Percentiles rank a stretch among this genome's conserved stretches.
phyloP scores from a whole-genome alignment of 2,888 invertebrate species.

The Anorthoa munda region DNA sequence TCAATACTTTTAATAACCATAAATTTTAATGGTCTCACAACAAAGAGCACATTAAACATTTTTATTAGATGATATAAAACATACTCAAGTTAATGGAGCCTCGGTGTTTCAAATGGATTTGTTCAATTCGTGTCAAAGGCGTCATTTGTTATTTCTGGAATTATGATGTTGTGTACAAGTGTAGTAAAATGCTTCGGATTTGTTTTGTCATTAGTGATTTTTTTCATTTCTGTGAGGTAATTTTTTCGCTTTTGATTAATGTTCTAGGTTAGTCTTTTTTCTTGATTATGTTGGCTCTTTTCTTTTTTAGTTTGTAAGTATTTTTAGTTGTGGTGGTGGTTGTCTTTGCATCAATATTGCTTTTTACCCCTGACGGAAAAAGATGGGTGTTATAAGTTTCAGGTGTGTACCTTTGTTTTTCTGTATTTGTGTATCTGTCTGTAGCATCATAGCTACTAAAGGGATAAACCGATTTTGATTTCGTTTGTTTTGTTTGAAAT shows the following conservation, averaged over 20 bases:
- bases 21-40: constrained; percentile 54
- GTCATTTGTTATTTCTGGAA: constrained; percentile 61
- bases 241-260: constrained; percentile 39
- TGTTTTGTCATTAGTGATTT: constrained; percentile 54
- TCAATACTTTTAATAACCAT: constrained; percentile 56
- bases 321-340: neutral
- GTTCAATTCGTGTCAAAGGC: constrained; percentile 65
- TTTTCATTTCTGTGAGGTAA: constrained; percentile 11
- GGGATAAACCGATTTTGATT: too few species aligned
- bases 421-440: too few species aligned
- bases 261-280: constrained; percentile 13
- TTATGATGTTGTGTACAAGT: constrained; percentile 44
- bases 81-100: constrained; percentile 67
- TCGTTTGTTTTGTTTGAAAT: too few species aligned
- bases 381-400: too few species aligned
- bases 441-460: too few species aligned
- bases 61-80: constrained; percentile 64
- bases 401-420: too few species aligned
- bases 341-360: too few species aligned
- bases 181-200: constrained; percentile 60
- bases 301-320: neutral
- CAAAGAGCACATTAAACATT: constrained; percentile 56
- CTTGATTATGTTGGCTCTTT: constrained; percentile 18
- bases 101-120: constrained; percentile 66
- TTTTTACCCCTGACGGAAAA: too few species aligned